Evolutionary conservation across 1,140 invertebrate species (phyloP).

Genomic region (Gonatopus flavifemur): DNA sequence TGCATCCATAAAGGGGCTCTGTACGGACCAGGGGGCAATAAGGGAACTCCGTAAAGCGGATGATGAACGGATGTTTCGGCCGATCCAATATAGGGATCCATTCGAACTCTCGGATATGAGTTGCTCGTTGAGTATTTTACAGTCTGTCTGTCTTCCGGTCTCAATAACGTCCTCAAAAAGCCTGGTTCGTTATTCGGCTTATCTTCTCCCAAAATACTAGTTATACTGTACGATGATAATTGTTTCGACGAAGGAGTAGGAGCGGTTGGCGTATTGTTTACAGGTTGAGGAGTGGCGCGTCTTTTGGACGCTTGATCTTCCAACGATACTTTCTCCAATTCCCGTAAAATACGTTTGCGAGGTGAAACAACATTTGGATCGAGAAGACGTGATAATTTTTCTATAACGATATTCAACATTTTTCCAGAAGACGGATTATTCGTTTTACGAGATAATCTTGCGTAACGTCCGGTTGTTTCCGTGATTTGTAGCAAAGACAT

Average conservation of each 20-base stretch:
- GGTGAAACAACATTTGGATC: slow-evolving; percentile 67
- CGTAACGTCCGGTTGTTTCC: slow-evolving; percentile 54
- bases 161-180: slow-evolving; percentile 54
- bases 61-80: slow-evolving; percentile 48
- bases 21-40: slow-evolving; percentile 56
- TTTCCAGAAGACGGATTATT: slow-evolving; percentile 43
- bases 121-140: slow-evolving; percentile 53
- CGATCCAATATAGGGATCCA: slow-evolving; percentile 47
- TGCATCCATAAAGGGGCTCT: slow-evolving; percentile 60
- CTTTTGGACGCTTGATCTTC: slow-evolving; percentile 63
- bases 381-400: slow-evolving; percentile 50
- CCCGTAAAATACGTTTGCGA: slow-evolving; percentile 71
- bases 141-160: slow-evolving; percentile 50
- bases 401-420: slow-evolving; percentile 50
- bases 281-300: slow-evolving; percentile 47
- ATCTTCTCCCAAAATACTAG: slow-evolving; percentile 68
- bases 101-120: slow-evolving; percentile 43
- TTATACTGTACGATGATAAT: slow-evolving; percentile 75
- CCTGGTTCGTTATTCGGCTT: slow-evolving; percentile 51
- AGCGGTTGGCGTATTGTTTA: slow-evolving; percentile 34
- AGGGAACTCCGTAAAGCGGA: slow-evolving; percentile 50
- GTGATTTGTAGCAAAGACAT: slow-evolving; percentile 35
- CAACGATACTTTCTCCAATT: slow-evolving; percentile 71
- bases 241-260: slow-evolving; percentile 55
- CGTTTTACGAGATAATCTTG: slow-evolving; percentile 39